Conservation (phyloP, 1,140 invertebrate genomes). For the Thaumetopoea pityocampa region DNA sequence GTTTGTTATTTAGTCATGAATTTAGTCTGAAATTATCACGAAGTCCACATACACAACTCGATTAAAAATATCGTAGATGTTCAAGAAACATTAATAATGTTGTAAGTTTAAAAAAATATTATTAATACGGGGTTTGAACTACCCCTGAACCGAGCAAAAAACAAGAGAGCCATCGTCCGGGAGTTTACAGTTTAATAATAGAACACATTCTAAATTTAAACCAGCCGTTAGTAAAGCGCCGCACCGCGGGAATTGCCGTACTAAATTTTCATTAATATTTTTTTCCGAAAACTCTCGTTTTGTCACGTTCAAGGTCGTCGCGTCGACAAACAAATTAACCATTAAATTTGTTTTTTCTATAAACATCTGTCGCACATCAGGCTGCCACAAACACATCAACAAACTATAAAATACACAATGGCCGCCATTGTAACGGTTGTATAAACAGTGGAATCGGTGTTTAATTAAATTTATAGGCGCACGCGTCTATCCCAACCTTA, state of each 20-base stretch:
- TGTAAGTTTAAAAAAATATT: constrained; percentile 4
- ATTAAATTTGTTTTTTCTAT: constrained; percentile 24
- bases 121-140: constrained; percentile 1
- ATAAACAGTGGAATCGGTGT: constrained; percentile 30
- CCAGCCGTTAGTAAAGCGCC: constrained; percentile 59
- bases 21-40: too few relatives aligned
- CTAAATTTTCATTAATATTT: constrained; percentile 57
- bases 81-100: background rate
- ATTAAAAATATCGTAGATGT: constrained; percentile 7
- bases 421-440: constrained; percentile 30
- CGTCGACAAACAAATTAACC: constrained; percentile 5
- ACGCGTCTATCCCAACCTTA: constrained; percentile 15
- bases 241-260: constrained; percentile 54
- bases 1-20: constrained; percentile 18
- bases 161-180: constrained; percentile 59
- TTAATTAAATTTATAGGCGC: constrained; percentile 20
- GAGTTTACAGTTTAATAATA: constrained; percentile 69
- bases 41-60: background rate
- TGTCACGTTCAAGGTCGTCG: constrained; percentile 69
- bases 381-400: constrained; percentile 7
- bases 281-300: constrained; percentile 59
- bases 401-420: constrained; percentile 39
- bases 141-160: constrained; percentile 43
- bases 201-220: constrained; percentile 71
- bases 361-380: constrained; percentile 33